These are phyloP conservation scores for Nemurella pictetii DNA, from an alignment of 2,888 invertebrate genomes.

Conservation along the genomic window DNA sequence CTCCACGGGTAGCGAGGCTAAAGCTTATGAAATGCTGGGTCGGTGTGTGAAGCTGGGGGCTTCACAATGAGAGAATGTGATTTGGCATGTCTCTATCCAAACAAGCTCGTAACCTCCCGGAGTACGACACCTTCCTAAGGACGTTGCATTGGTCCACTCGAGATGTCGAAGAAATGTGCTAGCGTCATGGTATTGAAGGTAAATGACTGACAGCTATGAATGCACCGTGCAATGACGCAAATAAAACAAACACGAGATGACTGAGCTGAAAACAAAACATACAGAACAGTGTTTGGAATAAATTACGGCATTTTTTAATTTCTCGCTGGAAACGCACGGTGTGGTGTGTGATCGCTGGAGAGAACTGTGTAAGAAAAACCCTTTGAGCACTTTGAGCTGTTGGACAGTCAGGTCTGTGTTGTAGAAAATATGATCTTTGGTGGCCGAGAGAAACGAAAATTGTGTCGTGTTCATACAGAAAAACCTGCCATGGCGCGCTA, in stretches of 20 bases:
- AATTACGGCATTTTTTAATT: neutral
- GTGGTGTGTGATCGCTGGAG: too few species aligned
- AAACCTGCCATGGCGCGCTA: too few species aligned
- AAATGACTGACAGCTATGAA: neutral
- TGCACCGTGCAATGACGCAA: neutral
- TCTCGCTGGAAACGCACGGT: neutral
- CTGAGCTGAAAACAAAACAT: neutral
- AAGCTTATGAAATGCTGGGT: neutral
- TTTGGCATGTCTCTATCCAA: neutral
- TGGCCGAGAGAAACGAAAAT: too few species aligned
- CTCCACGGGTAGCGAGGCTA: neutral
- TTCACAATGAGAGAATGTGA: neutral
- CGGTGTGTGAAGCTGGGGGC: neutral
- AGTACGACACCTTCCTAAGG: neutral
- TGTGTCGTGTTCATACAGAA: too few species aligned
- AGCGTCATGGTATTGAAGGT: neutral
- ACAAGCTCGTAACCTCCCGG: neutral
- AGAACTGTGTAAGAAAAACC: too few species aligned
- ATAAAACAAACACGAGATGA: neutral
- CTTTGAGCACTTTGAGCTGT: too few species aligned
- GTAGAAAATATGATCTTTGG: too few species aligned
- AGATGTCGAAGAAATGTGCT: neutral
- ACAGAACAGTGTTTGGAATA: neutral
- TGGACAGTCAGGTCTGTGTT: too few species aligned
- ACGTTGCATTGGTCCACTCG: neutral